Evolutionary conservation across 2,797 vertebrate genomes (phyloP), one percentile per base, ranked within the genome.

Genomic region (Gastrophryne carolinensis): DNA sequence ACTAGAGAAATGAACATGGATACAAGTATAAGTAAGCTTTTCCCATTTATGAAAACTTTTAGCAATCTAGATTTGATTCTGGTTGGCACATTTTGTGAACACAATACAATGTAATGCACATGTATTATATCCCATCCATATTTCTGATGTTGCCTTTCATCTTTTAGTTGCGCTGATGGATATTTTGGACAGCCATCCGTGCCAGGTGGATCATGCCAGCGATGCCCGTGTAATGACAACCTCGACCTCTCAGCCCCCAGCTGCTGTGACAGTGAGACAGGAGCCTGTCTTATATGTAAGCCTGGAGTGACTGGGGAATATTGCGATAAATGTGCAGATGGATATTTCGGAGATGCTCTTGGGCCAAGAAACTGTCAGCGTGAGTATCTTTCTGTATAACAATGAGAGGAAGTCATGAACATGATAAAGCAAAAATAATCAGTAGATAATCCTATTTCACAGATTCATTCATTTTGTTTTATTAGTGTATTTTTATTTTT

Each of bases 271-370:
- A 91, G 94, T 72, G 85, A 94, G 89, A 97, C 94, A 78, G 97
- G 96, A 82, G 90, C 90, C 81, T 99, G 97, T 85, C 90, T 94
- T 85, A 92, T 82, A 79, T 99, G 97, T 86, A 95, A 92, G 75
- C 90, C 89, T 4, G 95, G 96, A 83, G 96, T 93, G 64, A 90
- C 92, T 29, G 95, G 96, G 21, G 77, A 62, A 23, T 83, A 87
- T 81, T 99, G 97, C 75, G 90, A 95, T 84, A 91, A 76, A 62
- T 99, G 97, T 24, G 89, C 91, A 67, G 94, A 94, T 1, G 93
- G 95, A 80, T 98, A 93, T 90, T 98, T 95, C 63, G 97, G 97
- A 23, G 93, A 98, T 13, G 96, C 96, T 54, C 74, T 96, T 80
- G 79, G 80, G 66, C 90, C 89, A 61, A 95, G 88, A 79, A 95